phyloP scores from a whole-genome alignment of 2,888 invertebrate species.

The Idaea straminata region DNA sequence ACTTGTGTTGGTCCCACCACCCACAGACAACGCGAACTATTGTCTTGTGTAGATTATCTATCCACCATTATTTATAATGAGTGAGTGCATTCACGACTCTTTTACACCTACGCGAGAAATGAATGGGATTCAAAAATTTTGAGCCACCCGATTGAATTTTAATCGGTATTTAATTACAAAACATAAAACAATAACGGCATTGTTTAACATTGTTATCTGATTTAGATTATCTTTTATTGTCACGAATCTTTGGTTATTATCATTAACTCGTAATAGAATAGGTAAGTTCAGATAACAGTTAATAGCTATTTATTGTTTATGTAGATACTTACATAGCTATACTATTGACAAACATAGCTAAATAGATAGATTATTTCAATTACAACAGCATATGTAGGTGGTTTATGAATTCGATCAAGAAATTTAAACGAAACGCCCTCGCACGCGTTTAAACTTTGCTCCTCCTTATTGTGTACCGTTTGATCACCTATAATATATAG shows the following conservation, averaged over 20 bases:
- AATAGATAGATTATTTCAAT: background rate
- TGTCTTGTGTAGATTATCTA: constrained; percentile 65
- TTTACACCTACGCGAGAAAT: constrained; percentile 54
- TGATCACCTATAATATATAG: background rate
- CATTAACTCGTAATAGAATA: constrained; percentile 27
- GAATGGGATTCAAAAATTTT: constrained; percentile 30
- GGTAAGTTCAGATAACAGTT: constrained; percentile 8
- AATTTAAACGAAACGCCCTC: background rate
- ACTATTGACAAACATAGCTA: background rate
- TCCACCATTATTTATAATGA: constrained; percentile 73
- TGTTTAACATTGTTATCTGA: constrained; percentile 32
- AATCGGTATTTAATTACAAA: constrained; percentile 41
- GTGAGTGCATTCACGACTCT: constrained; percentile 55
- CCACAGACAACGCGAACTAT: constrained; percentile 60
- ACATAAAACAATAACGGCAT: constrained; percentile 40
- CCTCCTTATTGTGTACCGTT: background rate
- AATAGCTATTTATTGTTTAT: constrained; percentile 7
- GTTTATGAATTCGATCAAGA: background rate
- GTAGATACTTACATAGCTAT: background rate
- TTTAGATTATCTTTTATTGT: constrained; percentile 32
- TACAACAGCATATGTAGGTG: background rate
- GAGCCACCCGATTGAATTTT: constrained; percentile 25
- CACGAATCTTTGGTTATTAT: constrained; percentile 28
- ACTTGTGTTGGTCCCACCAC: constrained; percentile 40
- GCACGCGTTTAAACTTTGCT: background rate